Percentiles rank a stretch among this genome's conserved stretches.
Conservation (phyloP, 2,113 vertebrate genomes). For the Sturnira hondurensis region DNA sequence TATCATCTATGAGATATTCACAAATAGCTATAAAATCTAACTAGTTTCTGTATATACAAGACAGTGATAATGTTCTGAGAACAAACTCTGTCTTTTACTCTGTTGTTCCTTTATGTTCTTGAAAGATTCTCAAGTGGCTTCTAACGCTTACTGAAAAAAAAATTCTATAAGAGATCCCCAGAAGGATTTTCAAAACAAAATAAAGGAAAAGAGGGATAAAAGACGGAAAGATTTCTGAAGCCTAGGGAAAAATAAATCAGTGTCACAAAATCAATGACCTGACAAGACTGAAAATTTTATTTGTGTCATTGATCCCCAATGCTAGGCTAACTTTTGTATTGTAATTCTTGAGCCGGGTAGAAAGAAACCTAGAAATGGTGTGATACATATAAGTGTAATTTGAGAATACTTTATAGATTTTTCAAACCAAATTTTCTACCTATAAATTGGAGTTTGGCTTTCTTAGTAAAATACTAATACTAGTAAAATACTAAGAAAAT, state of each 20-base stretch:
- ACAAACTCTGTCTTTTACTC: not conserved
- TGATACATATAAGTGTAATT: not conserved
- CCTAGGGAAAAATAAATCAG: not conserved
- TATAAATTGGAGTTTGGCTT: constrained; percentile 5
- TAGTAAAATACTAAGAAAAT: too few species aligned
- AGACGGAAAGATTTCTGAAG: constrained; percentile 40
- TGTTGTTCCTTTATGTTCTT: not conserved
- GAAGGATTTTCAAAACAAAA: constrained; percentile 45
- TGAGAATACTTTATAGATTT: not conserved
- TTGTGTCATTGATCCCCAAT: not conserved
- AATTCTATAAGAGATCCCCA: not conserved
- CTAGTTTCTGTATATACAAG: not conserved
- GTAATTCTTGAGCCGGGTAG: not conserved
- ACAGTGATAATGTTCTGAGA: not conserved
- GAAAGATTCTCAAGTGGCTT: constrained; percentile 5
- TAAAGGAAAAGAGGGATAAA: constrained; percentile 41
- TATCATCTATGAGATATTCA: not conserved
- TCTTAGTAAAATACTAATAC: not conserved
- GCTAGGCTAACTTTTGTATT: not conserved
- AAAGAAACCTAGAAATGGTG: not conserved
- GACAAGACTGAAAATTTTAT: constrained; percentile 31
- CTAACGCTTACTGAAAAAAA: not conserved
- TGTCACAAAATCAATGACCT: constrained; percentile 49
- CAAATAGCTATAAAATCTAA: not conserved
- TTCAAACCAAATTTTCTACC: not conserved